Conservation (phyloP, 2,113 vertebrate genomes). For the Scophthalmus maximus region DNA sequence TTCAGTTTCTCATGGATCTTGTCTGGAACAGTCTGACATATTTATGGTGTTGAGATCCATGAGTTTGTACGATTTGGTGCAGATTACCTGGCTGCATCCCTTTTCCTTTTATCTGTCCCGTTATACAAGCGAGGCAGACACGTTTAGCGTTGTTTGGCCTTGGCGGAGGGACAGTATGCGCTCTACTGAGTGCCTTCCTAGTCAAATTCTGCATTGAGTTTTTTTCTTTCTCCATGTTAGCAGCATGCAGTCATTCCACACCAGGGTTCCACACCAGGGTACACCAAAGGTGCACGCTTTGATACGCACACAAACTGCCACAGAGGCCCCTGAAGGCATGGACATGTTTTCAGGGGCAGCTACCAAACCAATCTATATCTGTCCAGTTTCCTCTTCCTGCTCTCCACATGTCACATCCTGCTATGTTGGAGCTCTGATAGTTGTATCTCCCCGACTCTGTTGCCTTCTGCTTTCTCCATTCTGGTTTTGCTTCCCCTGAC, state of each 20-base stretch:
- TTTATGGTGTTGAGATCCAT: neutral
- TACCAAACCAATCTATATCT: conserved; percentile 73
- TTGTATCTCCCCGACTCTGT: conserved; percentile 28
- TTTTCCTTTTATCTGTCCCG: neutral
- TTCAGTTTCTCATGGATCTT: no score
- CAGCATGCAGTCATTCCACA: neutral
- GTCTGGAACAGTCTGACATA: neutral
- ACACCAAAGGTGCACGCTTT: conserved; percentile 55
- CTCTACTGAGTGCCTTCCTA: neutral
- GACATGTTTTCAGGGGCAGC: conserved; percentile 62
- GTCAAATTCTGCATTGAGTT: neutral
- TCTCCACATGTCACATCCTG: conserved; percentile 75
- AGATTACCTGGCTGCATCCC: neutral
- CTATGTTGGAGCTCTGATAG: conserved; percentile 66
- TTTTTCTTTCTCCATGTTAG: neutral
- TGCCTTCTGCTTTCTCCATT: conserved; percentile 18
- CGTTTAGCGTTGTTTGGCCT: neutral
- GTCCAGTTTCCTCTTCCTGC: conserved; percentile 77
- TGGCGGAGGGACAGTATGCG: neutral
- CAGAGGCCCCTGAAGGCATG: conserved; percentile 56
- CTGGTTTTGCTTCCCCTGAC: conserved; percentile 30
- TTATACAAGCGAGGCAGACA: neutral
- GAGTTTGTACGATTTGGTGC: neutral
- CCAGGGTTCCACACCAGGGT: conserved; percentile 14
- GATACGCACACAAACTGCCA: conserved; percentile 63